phyloP scores from a whole-genome alignment of 2,797 vertebrate species.

The Leptoclinus maculatus region DNA sequence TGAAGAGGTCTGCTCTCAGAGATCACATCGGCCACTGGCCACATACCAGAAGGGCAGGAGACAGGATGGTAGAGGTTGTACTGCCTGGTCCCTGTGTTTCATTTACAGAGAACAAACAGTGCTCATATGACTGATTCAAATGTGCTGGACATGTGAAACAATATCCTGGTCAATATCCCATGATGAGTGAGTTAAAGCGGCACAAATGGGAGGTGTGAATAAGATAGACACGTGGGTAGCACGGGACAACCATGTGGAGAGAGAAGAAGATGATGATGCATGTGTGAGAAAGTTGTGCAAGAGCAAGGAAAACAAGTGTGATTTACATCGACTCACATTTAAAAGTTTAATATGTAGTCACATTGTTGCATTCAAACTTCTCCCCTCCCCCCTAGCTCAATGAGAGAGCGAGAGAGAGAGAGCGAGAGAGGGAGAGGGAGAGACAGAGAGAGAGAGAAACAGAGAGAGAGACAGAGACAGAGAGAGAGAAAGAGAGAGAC shows the following conservation, averaged over 20 bases:
- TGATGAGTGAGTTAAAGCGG: too few species aligned
- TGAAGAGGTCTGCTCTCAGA: conserved; percentile 60
- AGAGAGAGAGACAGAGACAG: too few species aligned
- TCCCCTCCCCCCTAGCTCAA: too few species aligned
- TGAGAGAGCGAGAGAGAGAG: too few species aligned
- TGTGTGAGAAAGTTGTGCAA: background rate
- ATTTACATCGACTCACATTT: background rate
- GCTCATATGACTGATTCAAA: background rate
- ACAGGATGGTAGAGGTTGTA: background rate
- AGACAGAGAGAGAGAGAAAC: too few species aligned
- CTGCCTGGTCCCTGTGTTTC: background rate
- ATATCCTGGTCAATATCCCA: too few species aligned
- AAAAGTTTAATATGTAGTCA: background rate
- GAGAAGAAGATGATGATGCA: background rate
- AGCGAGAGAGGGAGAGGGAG: too few species aligned
- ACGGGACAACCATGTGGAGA: background rate
- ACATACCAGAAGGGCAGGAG: conserved; percentile 22
- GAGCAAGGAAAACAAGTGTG: background rate
- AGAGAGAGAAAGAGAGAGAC: too few species aligned
- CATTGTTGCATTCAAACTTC: too few species aligned
- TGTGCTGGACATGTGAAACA: too few species aligned
- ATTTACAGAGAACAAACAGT: background rate
- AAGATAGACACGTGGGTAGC: too few species aligned
- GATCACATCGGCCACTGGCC: conserved; percentile 43
- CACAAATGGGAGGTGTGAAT: too few species aligned